phyloP scores from a whole-genome alignment of 2,113 vertebrate species.

The Callocephalon fimbriatum region DNA sequence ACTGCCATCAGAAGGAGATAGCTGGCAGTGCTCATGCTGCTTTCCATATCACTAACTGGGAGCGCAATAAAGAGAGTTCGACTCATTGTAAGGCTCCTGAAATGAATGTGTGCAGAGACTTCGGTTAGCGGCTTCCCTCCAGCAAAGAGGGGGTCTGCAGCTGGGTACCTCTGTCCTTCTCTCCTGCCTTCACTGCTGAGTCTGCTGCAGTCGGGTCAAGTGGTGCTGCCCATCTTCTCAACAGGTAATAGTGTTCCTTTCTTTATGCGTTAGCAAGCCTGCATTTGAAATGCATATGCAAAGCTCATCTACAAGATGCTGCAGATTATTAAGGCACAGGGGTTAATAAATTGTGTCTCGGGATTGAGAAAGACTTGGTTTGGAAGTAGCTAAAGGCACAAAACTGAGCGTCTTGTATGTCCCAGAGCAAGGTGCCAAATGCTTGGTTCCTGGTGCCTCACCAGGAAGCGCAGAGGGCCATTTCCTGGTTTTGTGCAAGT shows the following conservation, averaged over 20 bases:
- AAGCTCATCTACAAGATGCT: not conserved
- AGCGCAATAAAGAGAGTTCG: not conserved
- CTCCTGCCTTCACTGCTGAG: not conserved
- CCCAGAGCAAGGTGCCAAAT: fast-evolving
- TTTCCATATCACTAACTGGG: not conserved
- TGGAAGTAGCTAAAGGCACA: not conserved
- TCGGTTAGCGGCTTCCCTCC: not conserved
- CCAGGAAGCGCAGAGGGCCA: not conserved
- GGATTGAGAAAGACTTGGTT: not conserved
- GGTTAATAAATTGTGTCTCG: not conserved
- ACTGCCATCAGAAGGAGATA: slow-evolving; percentile 53
- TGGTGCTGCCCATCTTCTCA: not conserved
- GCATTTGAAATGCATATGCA: not conserved
- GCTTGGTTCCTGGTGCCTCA: not conserved
- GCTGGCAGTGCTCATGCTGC: not conserved
- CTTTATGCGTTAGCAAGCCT: not conserved
- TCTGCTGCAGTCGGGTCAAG: not conserved
- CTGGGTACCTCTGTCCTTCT: not conserved
- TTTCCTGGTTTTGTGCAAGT: not conserved
- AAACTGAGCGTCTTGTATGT: fast-evolving
- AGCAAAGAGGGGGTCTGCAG: not conserved
- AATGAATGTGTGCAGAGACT: slow-evolving; percentile 23
- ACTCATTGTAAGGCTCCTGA: not conserved
- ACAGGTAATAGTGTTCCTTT: slow-evolving; percentile 54
- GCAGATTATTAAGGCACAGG: not conserved